Conservation (phyloP, 1,140 invertebrate species). For the Wiebesia pumilae region DNA sequence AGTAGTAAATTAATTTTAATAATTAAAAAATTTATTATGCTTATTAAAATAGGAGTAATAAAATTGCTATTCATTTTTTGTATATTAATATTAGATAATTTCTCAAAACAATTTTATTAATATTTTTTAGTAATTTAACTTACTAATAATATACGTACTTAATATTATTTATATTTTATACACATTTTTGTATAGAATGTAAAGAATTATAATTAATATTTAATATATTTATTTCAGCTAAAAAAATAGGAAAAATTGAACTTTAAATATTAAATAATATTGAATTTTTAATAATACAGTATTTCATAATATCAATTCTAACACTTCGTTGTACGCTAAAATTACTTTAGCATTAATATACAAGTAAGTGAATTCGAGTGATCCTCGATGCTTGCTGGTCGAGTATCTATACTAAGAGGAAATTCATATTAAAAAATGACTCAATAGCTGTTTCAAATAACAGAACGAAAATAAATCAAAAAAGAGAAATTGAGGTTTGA, state of each 20-base stretch:
- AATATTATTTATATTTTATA: no score
- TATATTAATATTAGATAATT: no score
- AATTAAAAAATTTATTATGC: no score
- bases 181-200: no score
- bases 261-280: not conserved
- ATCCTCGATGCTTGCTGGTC: conserved; percentile 52
- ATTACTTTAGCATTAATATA: conserved; percentile 1
- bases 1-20: no score
- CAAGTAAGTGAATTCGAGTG: not conserved
- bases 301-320: not conserved
- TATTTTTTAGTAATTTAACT: no score
- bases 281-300: not conserved
- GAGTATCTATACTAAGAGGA: conserved; percentile 42
- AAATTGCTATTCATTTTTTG: no score
- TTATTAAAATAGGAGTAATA: no score
- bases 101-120: no score
- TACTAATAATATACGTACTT: no score
- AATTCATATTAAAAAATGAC: conserved; percentile 31
- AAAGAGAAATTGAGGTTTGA: conserved; percentile 54
- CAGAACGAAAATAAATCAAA: conserved; percentile 38
- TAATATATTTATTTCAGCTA: no score
- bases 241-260: not conserved
- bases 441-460: conserved; percentile 43
- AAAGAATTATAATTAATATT: no score
- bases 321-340: not conserved